A percentile compares a stretch with the other conserved stretches of the same genome.
These are phyloP conservation scores for Eurystomus gularis DNA, from an alignment of 2,113 vertebrate species.

Conservation along the genomic window DNA sequence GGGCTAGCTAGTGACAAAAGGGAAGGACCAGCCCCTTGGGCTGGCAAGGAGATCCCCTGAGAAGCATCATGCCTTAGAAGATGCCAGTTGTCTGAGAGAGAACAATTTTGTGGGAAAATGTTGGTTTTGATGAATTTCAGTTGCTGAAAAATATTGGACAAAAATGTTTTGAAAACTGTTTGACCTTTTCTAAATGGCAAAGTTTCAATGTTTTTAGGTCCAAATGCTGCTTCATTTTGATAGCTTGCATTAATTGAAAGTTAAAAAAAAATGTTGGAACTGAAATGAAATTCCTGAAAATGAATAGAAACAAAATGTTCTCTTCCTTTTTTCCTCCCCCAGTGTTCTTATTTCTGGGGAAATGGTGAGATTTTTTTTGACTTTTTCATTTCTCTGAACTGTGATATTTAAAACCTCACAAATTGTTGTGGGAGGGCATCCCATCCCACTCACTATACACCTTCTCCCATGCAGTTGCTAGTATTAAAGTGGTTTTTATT, in stretches of 20 bases:
- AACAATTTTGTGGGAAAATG: not conserved
- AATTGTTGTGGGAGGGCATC: slow-evolving; percentile 42
- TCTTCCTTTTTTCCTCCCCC: slow-evolving; percentile 58
- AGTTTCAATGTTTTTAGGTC: slow-evolving; percentile 43
- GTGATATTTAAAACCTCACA: slow-evolving; percentile 38
- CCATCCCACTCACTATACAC: not conserved
- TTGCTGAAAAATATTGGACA: slow-evolving; percentile 37
- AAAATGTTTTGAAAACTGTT: slow-evolving; percentile 62
- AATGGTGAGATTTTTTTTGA: not conserved
- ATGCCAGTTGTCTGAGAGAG: slow-evolving; percentile 15
- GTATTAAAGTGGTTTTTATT: not conserved
- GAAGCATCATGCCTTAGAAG: not conserved
- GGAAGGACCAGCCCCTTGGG: not conserved
- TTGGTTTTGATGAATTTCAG: slow-evolving; percentile 53
- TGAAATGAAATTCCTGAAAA: slow-evolving; percentile 62
- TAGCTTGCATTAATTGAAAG: slow-evolving; percentile 59
- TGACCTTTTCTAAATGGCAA: slow-evolving; percentile 66
- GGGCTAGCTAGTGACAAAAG: not conserved
- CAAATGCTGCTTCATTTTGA: slow-evolving; percentile 56
- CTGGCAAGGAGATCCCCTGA: not conserved
- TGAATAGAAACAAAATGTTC: slow-evolving; percentile 58
- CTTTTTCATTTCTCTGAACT: not conserved
- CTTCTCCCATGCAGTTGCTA: not conserved
- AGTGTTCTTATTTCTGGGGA: slow-evolving; percentile 35
- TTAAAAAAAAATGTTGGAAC: slow-evolving; percentile 55